These are phyloP conservation scores for Dryocosmus kuriphilus DNA, from an alignment of 2,888 invertebrate species.

Conservation along the genomic window DNA sequence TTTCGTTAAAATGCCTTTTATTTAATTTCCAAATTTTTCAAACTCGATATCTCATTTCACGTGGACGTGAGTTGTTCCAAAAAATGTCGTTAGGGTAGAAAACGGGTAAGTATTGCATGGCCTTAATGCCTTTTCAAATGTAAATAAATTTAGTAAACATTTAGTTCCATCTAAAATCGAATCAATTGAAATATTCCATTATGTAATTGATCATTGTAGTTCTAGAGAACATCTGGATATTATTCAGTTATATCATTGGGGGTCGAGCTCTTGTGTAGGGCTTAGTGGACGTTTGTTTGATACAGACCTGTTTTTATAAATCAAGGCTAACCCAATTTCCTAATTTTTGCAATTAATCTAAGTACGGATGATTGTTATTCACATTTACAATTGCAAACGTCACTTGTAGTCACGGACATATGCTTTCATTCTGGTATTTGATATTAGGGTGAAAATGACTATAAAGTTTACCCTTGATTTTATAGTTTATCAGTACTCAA, in stretches of 20 bases:
- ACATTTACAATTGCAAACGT: slow-evolving; percentile 21
- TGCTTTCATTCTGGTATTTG: not conserved
- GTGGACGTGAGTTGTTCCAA: too few species aligned
- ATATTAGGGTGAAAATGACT: not conserved
- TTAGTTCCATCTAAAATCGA: not conserved
- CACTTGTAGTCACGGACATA: not conserved
- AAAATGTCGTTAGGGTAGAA: too few species aligned
- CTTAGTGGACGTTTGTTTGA: slow-evolving; percentile 33
- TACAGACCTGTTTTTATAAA: slow-evolving; percentile 50
- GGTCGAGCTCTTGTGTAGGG: slow-evolving; percentile 18
- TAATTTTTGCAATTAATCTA: slow-evolving; percentile 65
- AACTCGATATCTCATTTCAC: too few species aligned
- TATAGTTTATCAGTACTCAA: not conserved
- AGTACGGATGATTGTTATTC: slow-evolving; percentile 45
- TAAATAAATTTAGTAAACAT: not conserved
- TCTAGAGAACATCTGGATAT: slow-evolving; percentile 19
- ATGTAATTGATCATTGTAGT: slow-evolving; percentile 9
- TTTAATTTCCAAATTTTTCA: too few species aligned
- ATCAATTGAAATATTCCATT: slow-evolving; percentile 16
- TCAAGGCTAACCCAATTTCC: slow-evolving; percentile 68
- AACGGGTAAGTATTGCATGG: too few species aligned
- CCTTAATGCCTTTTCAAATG: not conserved
- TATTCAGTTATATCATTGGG: slow-evolving; percentile 22
- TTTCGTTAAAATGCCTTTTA: too few species aligned
- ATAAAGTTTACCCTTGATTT: not conserved